Evolutionary conservation across 64 coral and sea anemone genomes (phyloP).

Genomic region (Stichodactyla helianthus): DNA sequence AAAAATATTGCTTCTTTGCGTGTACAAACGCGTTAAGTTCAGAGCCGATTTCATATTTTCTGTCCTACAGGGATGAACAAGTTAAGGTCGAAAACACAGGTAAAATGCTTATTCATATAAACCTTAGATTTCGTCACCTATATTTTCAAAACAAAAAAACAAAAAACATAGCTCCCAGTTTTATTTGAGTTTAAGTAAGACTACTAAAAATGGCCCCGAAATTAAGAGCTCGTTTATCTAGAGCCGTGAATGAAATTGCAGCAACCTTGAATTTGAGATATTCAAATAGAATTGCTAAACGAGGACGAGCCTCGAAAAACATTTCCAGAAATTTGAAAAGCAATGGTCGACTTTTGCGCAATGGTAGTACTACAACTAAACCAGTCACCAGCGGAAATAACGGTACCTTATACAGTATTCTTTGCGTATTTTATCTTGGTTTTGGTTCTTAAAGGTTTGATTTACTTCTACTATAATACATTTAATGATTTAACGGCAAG

Average conservation of each 20-base stretch:
- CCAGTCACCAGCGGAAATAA: not conserved
- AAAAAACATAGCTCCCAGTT: too few relatives aligned
- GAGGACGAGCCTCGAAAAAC: not conserved
- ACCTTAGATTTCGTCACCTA: not conserved
- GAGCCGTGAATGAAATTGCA: not conserved
- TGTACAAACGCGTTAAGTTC: slow-evolving; percentile 13
- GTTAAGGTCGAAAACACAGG: slow-evolving; percentile 19
- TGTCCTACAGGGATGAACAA: slow-evolving; percentile 15
- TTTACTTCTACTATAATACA: too few relatives aligned
- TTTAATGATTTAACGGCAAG: too few relatives aligned
- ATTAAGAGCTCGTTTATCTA: not conserved
- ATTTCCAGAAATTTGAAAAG: not conserved
- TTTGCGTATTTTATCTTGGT: not conserved
- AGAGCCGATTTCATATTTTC: not conserved
- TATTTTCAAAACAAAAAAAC: not conserved
- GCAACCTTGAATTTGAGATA: not conserved
- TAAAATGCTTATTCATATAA: not conserved
- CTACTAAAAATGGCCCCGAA: not conserved
- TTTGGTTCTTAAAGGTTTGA: not conserved
- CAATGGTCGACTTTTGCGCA: not conserved
- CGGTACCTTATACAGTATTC: not conserved
- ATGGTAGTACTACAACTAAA: not conserved
- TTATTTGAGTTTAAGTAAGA: not conserved
- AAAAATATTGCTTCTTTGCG: not conserved
- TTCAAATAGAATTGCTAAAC: not conserved